These are phyloP conservation scores for Odontophorus gujanensis DNA, from an alignment of 2,113 vertebrate species.

Conservation along the genomic window DNA sequence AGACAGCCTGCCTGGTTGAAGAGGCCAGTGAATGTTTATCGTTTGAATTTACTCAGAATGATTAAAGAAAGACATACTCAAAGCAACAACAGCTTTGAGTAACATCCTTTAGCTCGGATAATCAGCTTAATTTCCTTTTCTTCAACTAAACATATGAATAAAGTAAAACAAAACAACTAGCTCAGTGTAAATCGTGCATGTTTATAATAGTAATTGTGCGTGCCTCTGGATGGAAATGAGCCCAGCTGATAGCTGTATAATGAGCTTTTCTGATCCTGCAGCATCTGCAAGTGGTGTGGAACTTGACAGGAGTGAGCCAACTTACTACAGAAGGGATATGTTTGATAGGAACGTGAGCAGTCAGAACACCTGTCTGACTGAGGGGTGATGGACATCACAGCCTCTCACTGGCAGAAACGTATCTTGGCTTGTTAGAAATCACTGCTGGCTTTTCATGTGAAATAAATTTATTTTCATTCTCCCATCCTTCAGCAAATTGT, in stretches of 20 bases:
- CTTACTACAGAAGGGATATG: background rate
- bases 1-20: background rate
- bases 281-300: background rate
- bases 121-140: background rate
- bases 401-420: background rate
- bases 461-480: slow-evolving; percentile 47
- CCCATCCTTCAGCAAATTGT: slow-evolving; percentile 39
- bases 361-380: background rate
- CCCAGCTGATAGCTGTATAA: background rate
- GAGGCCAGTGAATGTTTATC: background rate
- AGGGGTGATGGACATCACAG: background rate
- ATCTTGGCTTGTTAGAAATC: slow-evolving; percentile 49
- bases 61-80: background rate
- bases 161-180: background rate
- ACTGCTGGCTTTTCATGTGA: background rate
- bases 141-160: background rate
- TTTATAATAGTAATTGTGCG: background rate
- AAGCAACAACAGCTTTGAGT: background rate
- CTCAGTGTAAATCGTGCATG: background rate
- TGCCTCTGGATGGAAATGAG: background rate
- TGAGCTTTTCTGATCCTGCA: background rate
- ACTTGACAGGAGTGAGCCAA: background rate
- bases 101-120: background rate
- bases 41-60: background rate
- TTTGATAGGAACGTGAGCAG: background rate